Evolutionary conservation across 2,113 vertebrate species (phyloP), one percentile per base, ranked within the genome.

Genomic region (Anguilla rostrata): DNA sequence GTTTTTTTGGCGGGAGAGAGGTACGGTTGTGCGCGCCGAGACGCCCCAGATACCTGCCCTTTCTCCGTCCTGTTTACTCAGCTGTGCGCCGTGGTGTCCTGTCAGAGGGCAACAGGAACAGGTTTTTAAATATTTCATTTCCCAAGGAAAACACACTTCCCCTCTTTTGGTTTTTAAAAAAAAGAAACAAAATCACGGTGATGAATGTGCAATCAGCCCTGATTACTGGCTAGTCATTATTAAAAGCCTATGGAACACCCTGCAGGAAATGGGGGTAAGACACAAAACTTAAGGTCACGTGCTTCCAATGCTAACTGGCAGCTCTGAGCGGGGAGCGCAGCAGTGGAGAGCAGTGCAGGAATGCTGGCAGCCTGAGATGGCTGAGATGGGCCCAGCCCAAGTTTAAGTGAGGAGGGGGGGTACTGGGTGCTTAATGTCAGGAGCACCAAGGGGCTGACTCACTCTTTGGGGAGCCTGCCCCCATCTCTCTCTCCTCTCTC

Each of bases 61-160:
- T 86, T 88, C 49, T 89, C 86, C 22, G 22, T 85, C 82, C 78
- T 96, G 93, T 96, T 96, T 94, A 94, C 92, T 95, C 95, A 96
- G 95, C 95, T 96, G 95, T 87, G 87, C 89, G 88, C 88, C 89
- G 94, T 94, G 86, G 91, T 94, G 92, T 94, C 93, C 90, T 93
- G 91, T 90, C 89, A 88, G 87, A 92, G 93, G 92, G 91, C 92
- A 34, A 93, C 91, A 92, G 93, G 91, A 93, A 90, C 91, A 93
- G 93, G 94, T 94, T 94, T 92, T 93, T 82, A 95, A 95, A 95
- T 95, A 95, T 96, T 96, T 95, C 94, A 95, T 96, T 95, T 96
- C 95, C 94, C 94, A 95, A 96, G 94, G 93, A 94, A 95, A 96
- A 96, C 95, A 96, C 66, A 89, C 92, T 93, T 92, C 90, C 89